Evolutionary conservation across 2,113 vertebrate genomes (phyloP).

Genomic region (Hypomesus transpacificus): DNA sequence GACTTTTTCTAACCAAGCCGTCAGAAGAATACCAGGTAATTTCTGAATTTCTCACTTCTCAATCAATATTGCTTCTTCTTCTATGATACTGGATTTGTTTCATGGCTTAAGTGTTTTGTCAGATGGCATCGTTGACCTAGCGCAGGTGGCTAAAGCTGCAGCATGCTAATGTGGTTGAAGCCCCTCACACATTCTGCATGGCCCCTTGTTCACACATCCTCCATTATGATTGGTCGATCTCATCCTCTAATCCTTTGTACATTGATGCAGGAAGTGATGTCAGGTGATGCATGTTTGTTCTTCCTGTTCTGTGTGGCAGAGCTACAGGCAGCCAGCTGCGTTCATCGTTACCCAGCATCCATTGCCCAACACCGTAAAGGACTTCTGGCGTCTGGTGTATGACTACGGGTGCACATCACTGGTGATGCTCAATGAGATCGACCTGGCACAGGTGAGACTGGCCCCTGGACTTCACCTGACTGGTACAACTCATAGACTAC

Average conservation of each 20-base stretch:
- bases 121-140: slow-evolving; percentile 34
- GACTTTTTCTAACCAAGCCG: slow-evolving; percentile 79
- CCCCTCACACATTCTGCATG: slow-evolving; percentile 55
- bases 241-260: slow-evolving; percentile 4
- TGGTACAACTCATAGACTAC: background rate
- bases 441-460: slow-evolving; percentile 86
- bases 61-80: slow-evolving; percentile 30
- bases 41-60: slow-evolving; percentile 23
- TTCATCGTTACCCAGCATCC: slow-evolving; percentile 99
- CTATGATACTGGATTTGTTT: slow-evolving; percentile 80
- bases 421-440: slow-evolving; percentile 97
- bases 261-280: slow-evolving; percentile 12
- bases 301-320: slow-evolving; percentile 68
- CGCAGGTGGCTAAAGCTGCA: background rate
- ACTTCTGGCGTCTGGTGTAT: slow-evolving; percentile 98
- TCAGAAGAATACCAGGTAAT: slow-evolving; percentile 81
- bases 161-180: slow-evolving; percentile 1
- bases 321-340: slow-evolving; percentile 96
- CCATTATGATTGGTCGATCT: slow-evolving; percentile 21
- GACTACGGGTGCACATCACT: slow-evolving; percentile 97
- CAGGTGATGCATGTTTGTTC: background rate
- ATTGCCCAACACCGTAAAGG: slow-evolving; percentile 96
- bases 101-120: slow-evolving; percentile 65
- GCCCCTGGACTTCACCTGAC: background rate
- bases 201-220: slow-evolving; percentile 44